These are phyloP conservation scores for Rhabdornis inornatus DNA, from an alignment of 2,113 vertebrate genomes.

Conservation along the genomic window DNA sequence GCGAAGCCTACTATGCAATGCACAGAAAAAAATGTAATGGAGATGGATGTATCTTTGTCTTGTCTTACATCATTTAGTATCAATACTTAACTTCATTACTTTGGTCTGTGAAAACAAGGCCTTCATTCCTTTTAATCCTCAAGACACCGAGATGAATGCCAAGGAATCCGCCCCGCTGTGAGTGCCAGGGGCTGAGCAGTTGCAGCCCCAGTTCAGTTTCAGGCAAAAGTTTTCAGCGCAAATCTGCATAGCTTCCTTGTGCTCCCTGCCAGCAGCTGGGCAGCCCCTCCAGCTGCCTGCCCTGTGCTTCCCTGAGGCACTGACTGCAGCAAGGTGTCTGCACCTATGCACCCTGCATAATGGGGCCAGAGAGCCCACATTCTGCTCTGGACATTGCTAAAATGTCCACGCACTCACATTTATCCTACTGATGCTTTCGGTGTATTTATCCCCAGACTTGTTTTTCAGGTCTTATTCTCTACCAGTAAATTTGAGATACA, in stretches of 20 bases:
- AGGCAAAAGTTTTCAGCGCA: too few species aligned
- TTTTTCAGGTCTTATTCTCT: neutral
- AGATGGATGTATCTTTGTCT: neutral
- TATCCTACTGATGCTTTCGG: neutral
- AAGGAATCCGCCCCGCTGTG: neutral
- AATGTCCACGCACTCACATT: neutral
- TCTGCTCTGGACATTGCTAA: neutral
- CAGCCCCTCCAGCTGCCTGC: neutral
- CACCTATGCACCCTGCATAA: neutral
- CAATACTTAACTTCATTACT: neutral
- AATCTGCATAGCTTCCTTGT: neutral
- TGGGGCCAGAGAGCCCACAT: neutral
- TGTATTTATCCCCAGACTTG: neutral
- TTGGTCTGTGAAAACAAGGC: neutral
- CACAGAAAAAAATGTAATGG: neutral
- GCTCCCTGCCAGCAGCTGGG: neutral
- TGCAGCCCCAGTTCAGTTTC: accelerated
- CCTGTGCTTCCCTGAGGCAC: neutral
- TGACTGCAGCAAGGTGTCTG: neutral
- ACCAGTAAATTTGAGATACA: neutral
- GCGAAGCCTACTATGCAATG: neutral
- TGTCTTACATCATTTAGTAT: neutral
- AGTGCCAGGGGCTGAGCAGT: neutral
- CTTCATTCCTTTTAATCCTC: neutral
- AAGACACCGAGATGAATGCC: neutral